Evolutionary conservation across 1,140 invertebrate genomes (phyloP).

Genomic region (Drosophila bocqueti): DNA sequence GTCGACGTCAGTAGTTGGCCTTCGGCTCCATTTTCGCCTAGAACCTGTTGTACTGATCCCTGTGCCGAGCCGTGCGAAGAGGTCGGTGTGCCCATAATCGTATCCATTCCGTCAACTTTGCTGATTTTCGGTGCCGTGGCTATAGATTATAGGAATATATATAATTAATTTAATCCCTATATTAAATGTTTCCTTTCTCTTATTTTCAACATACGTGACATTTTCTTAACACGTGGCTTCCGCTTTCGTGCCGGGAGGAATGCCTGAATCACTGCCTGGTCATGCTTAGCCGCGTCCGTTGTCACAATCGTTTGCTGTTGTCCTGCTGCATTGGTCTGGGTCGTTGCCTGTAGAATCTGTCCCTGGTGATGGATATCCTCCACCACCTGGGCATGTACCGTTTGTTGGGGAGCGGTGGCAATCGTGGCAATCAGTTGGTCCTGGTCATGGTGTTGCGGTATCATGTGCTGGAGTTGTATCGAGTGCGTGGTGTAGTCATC

Average conservation of each 20-base stretch:
- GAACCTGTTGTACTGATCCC: constrained; percentile 67
- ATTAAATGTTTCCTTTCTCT: not conserved
- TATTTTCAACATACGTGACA: constrained; percentile 69
- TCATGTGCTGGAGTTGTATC: constrained; percentile 86
- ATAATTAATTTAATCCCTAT: not conserved
- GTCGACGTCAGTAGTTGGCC: constrained; percentile 67
- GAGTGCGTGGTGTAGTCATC: constrained; percentile 84
- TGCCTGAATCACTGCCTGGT: constrained; percentile 84
- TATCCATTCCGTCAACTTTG: constrained; percentile 84
- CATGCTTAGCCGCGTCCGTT: constrained; percentile 82
- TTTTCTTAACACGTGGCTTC: constrained; percentile 84
- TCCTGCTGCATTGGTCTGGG: constrained; percentile 77
- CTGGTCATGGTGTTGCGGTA: constrained; percentile 84
- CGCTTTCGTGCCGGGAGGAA: constrained; percentile 85
- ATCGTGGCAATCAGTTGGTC: constrained; percentile 83
- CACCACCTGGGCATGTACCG: constrained; percentile 84
- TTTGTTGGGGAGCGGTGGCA: constrained; percentile 80
- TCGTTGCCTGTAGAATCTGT: constrained; percentile 79
- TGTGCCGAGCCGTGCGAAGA: constrained; percentile 60
- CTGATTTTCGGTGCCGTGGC: constrained; percentile 79
- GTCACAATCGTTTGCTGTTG: constrained; percentile 78
- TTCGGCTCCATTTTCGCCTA: constrained; percentile 77
- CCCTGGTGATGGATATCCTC: constrained; percentile 83
- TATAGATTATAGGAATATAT: constrained; percentile 13
- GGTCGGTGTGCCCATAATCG: constrained; percentile 77